phyloP scores from a whole-genome alignment of 1,140 invertebrate genomes.

The Neocloeon triangulifer region DNA sequence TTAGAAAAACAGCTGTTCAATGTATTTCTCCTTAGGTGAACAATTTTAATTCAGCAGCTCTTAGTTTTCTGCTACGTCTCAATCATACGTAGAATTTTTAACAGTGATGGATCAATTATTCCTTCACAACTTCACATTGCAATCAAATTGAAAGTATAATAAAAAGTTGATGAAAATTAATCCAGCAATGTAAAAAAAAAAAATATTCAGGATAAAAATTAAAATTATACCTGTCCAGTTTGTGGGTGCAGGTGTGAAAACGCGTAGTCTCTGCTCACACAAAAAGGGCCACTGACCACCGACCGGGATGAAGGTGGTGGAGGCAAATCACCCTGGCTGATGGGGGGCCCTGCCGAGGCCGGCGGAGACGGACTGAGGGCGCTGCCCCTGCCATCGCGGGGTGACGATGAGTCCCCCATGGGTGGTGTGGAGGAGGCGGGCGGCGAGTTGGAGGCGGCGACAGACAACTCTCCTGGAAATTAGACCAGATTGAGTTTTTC shows the following conservation, averaged over 20 bases:
- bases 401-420: constrained; percentile 11
- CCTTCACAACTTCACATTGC: no score
- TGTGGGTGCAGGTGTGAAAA: constrained; percentile 82
- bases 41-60: no score
- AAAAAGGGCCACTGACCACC: constrained; percentile 27
- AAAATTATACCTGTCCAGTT: constrained; percentile 76
- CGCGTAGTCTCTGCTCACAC: constrained; percentile 41
- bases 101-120: no score
- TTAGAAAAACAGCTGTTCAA: constrained; percentile 4
- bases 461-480: constrained; percentile 21
- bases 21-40: no score
- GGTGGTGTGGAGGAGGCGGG: constrained; percentile 37
- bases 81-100: no score
- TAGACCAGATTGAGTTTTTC: neutral
- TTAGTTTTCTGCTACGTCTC: no score
- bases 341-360: constrained; percentile 20
- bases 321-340: constrained; percentile 11
- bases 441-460: constrained; percentile 28
- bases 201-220: constrained; percentile 12
- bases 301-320: constrained; percentile 17
- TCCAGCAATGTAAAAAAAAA: no score
- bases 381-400: constrained; percentile 12
- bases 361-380: constrained; percentile 22
- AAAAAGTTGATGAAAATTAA: no score
- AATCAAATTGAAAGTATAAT: no score